Conservation (phyloP, 1,140 invertebrate genomes). For the Venustaconcha ellipsiformis region DNA sequence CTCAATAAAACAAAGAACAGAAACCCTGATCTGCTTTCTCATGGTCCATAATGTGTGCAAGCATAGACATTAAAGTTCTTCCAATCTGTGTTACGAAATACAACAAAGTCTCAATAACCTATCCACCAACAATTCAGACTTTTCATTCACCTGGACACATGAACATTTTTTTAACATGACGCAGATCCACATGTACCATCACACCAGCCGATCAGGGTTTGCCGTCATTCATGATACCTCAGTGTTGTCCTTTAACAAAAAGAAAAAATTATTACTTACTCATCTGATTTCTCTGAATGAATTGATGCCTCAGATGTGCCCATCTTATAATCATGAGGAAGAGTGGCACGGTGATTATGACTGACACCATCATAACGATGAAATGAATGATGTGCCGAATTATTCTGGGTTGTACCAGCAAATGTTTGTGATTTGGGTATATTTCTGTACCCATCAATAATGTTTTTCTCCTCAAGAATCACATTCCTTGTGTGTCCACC, state of each 20-base stretch:
- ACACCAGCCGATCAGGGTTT: no score
- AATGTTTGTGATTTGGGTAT: constrained; percentile 64
- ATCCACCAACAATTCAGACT: no score
- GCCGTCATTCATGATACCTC: no score
- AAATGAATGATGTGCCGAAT: constrained; percentile 41
- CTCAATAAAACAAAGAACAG: no score
- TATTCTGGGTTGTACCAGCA: constrained; percentile 35
- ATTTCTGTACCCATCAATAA: constrained; percentile 61
- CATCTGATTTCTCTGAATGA: constrained; percentile 58
- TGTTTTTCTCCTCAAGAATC: constrained; percentile 71
- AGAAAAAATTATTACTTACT: constrained; percentile 49
- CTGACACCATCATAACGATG: constrained; percentile 52
- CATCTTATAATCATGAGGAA: constrained; percentile 62
- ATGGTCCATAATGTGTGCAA: no score
- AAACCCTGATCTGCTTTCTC: no score
- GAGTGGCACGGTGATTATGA: constrained; percentile 53
- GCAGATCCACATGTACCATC: no score
- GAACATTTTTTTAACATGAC: no score
- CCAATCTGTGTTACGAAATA: no score
- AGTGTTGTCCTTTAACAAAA: not conserved
- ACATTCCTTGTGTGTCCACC: constrained; percentile 65
- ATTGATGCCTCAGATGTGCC: constrained; percentile 40
- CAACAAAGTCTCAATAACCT: no score
- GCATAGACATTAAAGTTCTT: no score
- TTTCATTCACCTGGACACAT: no score